Percentiles rank a stretch among this genome's conserved stretches.
phyloP scores from a whole-genome alignment of 2,797 vertebrate species.

The Artibeus lituratus region DNA sequence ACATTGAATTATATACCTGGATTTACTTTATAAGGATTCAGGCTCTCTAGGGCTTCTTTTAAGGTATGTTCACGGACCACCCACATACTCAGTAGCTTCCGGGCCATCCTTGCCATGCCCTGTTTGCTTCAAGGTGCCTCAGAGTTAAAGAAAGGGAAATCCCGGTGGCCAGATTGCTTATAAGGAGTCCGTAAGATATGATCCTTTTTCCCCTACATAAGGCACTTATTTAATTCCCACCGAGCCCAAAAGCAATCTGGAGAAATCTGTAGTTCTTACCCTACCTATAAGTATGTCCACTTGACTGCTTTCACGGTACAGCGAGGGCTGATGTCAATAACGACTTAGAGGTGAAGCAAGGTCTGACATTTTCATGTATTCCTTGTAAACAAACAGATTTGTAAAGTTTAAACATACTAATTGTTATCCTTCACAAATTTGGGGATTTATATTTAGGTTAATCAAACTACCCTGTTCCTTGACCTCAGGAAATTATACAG shows the following conservation, averaged over 20 bases:
- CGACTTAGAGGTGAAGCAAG: background rate
- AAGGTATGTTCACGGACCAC: no score
- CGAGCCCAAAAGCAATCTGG: background rate
- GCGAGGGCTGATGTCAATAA: background rate
- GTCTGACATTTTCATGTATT: background rate
- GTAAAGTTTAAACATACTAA: background rate
- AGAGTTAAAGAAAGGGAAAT: background rate
- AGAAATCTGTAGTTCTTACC: background rate
- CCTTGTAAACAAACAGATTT: background rate
- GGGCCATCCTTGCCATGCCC: background rate
- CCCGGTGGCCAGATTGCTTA: background rate
- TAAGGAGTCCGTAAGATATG: background rate
- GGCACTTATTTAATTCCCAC: background rate
- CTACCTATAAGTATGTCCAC: background rate
- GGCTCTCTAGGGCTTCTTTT: background rate
- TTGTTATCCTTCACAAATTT: background rate
- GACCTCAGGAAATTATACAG: background rate
- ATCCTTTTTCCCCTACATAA: background rate
- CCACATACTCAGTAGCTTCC: background rate
- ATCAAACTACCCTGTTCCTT: background rate
- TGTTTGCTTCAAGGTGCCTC: background rate
- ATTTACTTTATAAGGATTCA: background rate
- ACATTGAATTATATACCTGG: background rate
- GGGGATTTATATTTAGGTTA: background rate
- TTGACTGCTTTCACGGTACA: background rate